Percentiles rank a stretch among this genome's conserved stretches.
These are phyloP conservation scores for Callipepla squamata DNA, from an alignment of 2,113 vertebrate species.

Conservation along the genomic window DNA sequence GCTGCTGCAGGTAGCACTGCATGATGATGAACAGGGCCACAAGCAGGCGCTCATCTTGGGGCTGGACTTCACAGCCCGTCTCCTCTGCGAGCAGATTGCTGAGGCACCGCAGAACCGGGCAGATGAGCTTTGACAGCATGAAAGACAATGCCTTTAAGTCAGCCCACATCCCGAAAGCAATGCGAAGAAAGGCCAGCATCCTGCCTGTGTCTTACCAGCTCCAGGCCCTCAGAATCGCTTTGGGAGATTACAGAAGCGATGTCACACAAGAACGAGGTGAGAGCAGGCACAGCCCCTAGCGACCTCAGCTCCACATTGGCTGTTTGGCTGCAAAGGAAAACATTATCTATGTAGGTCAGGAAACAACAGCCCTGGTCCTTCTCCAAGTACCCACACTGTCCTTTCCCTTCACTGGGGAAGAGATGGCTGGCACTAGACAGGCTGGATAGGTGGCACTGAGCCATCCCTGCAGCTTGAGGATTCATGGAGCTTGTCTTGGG, in stretches of 20 bases:
- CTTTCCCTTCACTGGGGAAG: neutral
- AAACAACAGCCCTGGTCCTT: neutral
- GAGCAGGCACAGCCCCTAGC: constrained; percentile 76
- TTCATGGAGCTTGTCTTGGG: neutral
- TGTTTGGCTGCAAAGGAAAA: constrained; percentile 68
- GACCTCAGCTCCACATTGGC: constrained; percentile 74
- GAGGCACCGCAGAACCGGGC: constrained; percentile 90
- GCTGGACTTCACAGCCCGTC: neutral
- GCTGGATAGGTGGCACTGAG: neutral
- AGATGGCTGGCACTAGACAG: neutral
- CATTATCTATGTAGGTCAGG: neutral
- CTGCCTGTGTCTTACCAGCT: constrained; percentile 81
- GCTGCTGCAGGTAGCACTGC: constrained; percentile 79
- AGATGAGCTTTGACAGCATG: constrained; percentile 80
- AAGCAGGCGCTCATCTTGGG: constrained; percentile 78
- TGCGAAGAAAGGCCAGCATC: rapidly evolving
- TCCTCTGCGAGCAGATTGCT: constrained; percentile 85
- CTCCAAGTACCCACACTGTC: no score
- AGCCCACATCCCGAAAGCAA: rapidly evolving
- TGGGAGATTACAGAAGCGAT: constrained; percentile 79
- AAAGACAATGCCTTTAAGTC: rapidly evolving
- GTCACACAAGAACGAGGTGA: constrained; percentile 81
- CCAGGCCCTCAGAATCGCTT: constrained; percentile 76
- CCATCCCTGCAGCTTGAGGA: rapidly evolving
- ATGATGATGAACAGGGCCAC: constrained; percentile 84